Evolutionary conservation across 2,113 vertebrate genomes (phyloP).

Genomic region (Meles meles): DNA sequence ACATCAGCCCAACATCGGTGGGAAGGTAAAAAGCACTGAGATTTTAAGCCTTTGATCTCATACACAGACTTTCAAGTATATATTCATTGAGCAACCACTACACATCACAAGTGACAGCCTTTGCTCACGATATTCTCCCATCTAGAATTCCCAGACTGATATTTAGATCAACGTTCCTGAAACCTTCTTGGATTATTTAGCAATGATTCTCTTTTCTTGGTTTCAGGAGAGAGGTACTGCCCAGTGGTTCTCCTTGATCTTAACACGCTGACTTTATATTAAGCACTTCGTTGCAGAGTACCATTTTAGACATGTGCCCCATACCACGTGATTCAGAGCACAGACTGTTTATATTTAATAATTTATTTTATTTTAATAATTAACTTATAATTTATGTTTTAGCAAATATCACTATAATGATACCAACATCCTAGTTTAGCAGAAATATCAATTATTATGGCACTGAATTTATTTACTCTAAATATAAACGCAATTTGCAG

Average conservation of each 20-base stretch:
- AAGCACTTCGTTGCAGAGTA: neutral
- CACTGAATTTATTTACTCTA: conserved; percentile 26
- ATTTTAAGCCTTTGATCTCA: neutral
- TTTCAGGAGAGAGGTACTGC: neutral
- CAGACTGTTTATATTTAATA: neutral
- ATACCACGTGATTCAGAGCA: neutral
- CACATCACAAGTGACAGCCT: neutral
- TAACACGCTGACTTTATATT: neutral
- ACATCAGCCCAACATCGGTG: neutral
- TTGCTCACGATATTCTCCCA: neutral
- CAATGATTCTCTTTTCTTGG: neutral
- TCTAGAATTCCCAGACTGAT: neutral
- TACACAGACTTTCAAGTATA: neutral
- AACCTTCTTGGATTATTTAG: neutral
- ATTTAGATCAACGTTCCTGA: neutral
- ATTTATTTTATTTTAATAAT: neutral
- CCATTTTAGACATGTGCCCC: neutral
- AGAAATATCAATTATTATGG: neutral
- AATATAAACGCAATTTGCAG: conserved; percentile 7
- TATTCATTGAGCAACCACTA: neutral
- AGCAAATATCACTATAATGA: neutral
- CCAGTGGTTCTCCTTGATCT: neutral
- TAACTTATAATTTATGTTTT: neutral
- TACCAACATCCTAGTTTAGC: neutral
- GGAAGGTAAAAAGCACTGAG: neutral